Evolutionary conservation across 2,113 vertebrate species (phyloP).

Genomic region (Apus apus): DNA sequence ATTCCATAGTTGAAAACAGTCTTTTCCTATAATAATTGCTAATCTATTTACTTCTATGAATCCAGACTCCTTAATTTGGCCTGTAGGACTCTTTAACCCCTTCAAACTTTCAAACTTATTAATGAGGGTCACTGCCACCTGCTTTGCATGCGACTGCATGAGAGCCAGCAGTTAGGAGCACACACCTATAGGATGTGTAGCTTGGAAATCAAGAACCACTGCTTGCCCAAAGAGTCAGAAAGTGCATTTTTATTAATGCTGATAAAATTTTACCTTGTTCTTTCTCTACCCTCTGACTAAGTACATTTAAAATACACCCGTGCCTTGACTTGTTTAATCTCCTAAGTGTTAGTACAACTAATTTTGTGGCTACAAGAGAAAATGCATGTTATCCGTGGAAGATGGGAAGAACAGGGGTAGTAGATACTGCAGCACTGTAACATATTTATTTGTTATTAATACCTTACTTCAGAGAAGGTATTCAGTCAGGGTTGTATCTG

Average conservation of each 20-base stretch:
- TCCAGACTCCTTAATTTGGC: constrained; percentile 50
- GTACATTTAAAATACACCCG: neutral
- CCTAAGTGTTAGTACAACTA: neutral
- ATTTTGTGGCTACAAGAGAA: neutral
- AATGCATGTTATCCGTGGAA: neutral
- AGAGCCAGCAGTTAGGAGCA: neutral
- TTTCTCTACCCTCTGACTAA: neutral
- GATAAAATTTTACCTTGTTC: neutral
- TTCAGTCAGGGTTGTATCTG: neutral
- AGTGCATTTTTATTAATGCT: neutral
- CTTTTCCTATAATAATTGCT: neutral
- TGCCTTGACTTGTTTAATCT: neutral
- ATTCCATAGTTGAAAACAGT: neutral
- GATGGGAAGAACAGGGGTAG: neutral
- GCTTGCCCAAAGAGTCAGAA: neutral
- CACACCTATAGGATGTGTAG: neutral
- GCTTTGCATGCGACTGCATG: constrained; percentile 34
- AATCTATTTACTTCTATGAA: constrained; percentile 32
- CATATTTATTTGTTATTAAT: neutral
- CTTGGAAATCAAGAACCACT: neutral
- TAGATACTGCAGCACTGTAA: neutral
- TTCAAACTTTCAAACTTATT: constrained; percentile 32
- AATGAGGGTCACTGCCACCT: constrained; percentile 22
- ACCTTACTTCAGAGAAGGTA: neutral
- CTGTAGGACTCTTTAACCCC: constrained; percentile 33